phyloP scores from a whole-genome alignment of 2,113 vertebrate species.

The Glareola pratincola region DNA sequence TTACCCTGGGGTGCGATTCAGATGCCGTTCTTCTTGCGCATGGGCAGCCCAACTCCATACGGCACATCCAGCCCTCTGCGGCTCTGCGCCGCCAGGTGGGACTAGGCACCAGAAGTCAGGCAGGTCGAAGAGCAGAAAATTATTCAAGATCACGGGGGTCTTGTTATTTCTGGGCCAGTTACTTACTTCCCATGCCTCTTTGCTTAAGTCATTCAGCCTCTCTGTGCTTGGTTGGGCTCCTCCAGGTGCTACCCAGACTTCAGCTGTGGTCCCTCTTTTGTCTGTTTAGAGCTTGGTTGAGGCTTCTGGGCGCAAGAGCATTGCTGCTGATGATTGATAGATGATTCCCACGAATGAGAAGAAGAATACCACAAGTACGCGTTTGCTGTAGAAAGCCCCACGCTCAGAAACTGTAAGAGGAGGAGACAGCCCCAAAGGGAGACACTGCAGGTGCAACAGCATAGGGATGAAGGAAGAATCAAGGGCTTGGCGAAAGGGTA shows the following conservation, averaged over 20 bases:
- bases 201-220: not conserved
- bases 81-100: not conserved
- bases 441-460: not conserved
- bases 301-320: not conserved
- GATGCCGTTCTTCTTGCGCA: not conserved
- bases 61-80: not conserved
- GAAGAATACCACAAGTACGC: accelerated
- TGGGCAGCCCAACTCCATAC: accelerated
- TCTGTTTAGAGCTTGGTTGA: not conserved
- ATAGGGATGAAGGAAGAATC: not conserved
- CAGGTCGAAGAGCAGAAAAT: not conserved
- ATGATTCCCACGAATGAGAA: not conserved
- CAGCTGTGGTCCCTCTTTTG: not conserved
- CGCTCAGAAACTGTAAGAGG: not conserved
- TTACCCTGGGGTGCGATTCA: not conserved
- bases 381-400: not conserved
- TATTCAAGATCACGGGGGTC: not conserved
- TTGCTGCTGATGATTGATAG: not conserved
- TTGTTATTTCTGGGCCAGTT: not conserved
- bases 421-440: not conserved
- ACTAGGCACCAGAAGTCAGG: not conserved
- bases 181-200: not conserved
- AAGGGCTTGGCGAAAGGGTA: not conserved
- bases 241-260: not conserved
- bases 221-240: not conserved